Conservation (phyloP, 2,797 vertebrate species). For the Chiloscyllium punctatum region DNA sequence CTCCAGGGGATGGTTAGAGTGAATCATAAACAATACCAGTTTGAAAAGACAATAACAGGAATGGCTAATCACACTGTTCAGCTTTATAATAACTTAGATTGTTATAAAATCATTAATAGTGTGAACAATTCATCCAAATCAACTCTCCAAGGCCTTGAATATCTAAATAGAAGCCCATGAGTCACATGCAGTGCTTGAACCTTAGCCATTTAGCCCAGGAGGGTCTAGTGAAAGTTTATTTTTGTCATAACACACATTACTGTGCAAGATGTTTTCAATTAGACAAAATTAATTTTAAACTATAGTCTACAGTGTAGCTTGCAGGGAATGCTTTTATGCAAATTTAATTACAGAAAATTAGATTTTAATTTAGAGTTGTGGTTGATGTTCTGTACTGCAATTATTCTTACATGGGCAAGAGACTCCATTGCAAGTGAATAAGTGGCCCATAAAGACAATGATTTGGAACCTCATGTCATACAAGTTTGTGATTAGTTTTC, state of each 20-base stretch:
- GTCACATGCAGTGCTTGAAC: constrained; percentile 24
- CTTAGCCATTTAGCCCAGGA: background rate
- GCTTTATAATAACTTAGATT: constrained; percentile 31
- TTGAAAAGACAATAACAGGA: constrained; percentile 15
- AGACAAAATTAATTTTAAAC: constrained; percentile 32
- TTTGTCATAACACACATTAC: constrained; percentile 28
- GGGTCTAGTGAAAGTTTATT: constrained; percentile 25
- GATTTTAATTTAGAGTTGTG: constrained; percentile 31
- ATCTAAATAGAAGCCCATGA: background rate
- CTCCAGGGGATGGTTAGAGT: background rate
- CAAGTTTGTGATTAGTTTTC: background rate
- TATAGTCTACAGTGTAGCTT: constrained; percentile 12
- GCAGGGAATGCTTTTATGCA: constrained; percentile 31
- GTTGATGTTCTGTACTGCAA: constrained; percentile 24
- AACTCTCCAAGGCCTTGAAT: background rate
- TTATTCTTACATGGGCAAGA: constrained; percentile 20
- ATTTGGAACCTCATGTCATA: background rate
- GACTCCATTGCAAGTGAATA: background rate
- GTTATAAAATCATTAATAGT: constrained; percentile 28
- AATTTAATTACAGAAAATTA: constrained; percentile 35
- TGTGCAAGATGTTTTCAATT: constrained; percentile 29
- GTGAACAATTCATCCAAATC: constrained; percentile 17
- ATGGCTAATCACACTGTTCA: constrained; percentile 19
- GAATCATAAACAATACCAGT: constrained; percentile 16
- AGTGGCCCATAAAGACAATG: background rate